These are phyloP conservation scores for Prunella strophiata DNA, from an alignment of 2,797 vertebrate species.

Conservation along the genomic window DNA sequence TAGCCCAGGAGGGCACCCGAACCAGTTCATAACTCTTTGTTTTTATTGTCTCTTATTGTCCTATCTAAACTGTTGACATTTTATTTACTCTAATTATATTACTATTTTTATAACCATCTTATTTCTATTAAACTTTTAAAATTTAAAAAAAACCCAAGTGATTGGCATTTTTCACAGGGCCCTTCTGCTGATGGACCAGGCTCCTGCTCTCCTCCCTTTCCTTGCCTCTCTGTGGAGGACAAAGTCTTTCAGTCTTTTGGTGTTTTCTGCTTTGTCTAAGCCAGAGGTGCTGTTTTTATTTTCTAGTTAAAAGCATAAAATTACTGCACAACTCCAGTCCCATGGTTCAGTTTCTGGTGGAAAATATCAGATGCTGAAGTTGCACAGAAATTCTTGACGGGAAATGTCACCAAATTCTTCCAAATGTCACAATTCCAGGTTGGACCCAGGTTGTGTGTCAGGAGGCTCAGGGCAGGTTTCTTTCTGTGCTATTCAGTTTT, in stretches of 20 bases:
- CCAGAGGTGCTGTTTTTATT: not conserved
- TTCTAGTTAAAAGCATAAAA: not conserved
- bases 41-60: no score
- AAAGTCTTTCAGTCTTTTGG: rapidly evolving
- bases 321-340: no score
- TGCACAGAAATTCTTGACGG: not conserved
- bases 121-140: no score
- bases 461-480: not conserved
- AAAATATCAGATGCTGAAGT: not conserved
- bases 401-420: not conserved
- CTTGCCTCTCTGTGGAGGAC: no score
- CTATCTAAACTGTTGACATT: no score
- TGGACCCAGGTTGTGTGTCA: not conserved
- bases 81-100: no score
- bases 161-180: no score
- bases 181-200: not conserved
- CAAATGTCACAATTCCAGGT: not conserved
- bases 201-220: not conserved
- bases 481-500: not conserved
- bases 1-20: no score
- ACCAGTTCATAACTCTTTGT: no score
- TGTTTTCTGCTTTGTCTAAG: not conserved
- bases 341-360: not conserved
- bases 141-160: no score
- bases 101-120: no score